phyloP scores from a whole-genome alignment of 2,888 invertebrate genomes.

The Ctenicera cuprea region DNA sequence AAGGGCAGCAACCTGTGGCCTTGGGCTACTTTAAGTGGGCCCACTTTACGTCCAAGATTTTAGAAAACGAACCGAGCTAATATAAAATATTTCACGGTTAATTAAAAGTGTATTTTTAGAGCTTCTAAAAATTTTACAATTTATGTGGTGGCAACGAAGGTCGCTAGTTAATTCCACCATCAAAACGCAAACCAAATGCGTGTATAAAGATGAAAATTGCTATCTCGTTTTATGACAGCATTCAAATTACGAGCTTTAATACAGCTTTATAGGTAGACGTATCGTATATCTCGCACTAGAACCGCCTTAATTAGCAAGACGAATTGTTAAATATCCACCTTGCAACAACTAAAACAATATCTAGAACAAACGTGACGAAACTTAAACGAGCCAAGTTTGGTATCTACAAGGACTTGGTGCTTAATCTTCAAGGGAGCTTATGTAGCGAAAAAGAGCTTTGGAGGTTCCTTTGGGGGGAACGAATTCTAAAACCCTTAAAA shows the following conservation, averaged over 20 bases:
- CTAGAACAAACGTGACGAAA: constrained; percentile 20
- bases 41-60: no score
- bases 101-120: no score
- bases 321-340: constrained; percentile 18
- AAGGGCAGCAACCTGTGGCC: no score
- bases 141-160: constrained; percentile 12
- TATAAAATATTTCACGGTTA: no score
- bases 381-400: constrained; percentile 5
- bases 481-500: constrained; percentile 1
- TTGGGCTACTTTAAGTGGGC: no score
- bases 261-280: constrained; percentile 15
- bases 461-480: neutral
- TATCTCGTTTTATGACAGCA: constrained; percentile 20
- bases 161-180: neutral
- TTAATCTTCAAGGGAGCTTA: constrained; percentile 10
- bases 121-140: neutral
- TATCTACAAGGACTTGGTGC: neutral
- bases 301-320: constrained; percentile 16
- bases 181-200: neutral
- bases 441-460: constrained; percentile 3
- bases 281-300: constrained; percentile 1
- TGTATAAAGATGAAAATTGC: constrained; percentile 18
- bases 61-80: no score
- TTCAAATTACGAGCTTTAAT: constrained; percentile 29
- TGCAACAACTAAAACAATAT: constrained; percentile 23